Evolutionary conservation across 2,113 vertebrate species (phyloP).

Genomic region (zebrafish (Danio rerio)): DNA sequence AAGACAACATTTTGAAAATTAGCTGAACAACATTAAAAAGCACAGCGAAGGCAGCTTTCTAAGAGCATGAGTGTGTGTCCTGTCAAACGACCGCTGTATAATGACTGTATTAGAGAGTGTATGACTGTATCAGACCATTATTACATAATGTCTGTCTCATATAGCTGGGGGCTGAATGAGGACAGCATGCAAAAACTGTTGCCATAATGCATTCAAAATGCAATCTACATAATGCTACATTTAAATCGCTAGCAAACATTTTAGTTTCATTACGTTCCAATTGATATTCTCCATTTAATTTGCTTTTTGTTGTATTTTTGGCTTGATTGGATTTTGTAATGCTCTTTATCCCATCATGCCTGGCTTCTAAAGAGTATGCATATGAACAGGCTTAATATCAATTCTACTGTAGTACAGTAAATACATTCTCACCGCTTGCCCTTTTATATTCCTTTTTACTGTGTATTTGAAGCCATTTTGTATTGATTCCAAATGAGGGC

Average conservation of each 20-base stretch:
- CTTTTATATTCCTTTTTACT: not conserved
- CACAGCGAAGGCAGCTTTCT: not conserved
- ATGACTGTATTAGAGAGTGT: constrained; percentile 1
- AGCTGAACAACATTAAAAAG: not conserved
- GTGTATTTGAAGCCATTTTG: not conserved
- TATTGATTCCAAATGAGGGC: constrained; percentile 6
- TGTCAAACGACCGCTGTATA: constrained; percentile 6
- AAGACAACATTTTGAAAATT: not conserved
- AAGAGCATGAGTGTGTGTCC: constrained; percentile 8
- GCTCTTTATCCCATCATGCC: not conserved
- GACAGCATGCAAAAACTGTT: not conserved
- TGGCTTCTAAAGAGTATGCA: not conserved
- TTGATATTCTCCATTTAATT: constrained; percentile 5
- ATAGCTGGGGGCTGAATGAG: not conserved
- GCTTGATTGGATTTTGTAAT: not conserved
- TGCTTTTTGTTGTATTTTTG: not conserved
- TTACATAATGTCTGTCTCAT: constrained; percentile 31
- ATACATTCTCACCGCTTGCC: not conserved
- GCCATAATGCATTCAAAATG: not conserved
- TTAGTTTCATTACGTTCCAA: constrained; percentile 7
- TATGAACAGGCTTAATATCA: not conserved
- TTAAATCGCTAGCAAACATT: not conserved
- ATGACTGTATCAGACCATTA: constrained; percentile 5
- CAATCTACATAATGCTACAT: not conserved
- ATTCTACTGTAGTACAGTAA: not conserved